phyloP scores from a whole-genome alignment of 2,797 vertebrate species.

The Carcharodon carcharias region DNA sequence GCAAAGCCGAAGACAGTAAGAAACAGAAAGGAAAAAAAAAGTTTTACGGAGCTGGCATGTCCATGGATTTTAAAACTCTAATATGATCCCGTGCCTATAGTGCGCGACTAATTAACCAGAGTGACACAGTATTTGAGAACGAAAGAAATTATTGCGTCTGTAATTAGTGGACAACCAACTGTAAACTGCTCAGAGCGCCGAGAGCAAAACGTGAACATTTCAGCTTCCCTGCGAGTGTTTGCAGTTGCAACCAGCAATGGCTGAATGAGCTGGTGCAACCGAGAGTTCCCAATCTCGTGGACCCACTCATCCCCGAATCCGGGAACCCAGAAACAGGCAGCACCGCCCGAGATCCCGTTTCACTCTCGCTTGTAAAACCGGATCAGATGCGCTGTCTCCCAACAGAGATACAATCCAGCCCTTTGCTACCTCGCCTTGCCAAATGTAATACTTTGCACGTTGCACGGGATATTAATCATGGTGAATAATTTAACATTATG shows the following conservation, averaged over 20 bases:
- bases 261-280: background rate
- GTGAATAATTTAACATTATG: constrained; percentile 5
- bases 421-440: background rate
- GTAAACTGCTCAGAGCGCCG: background rate
- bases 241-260: background rate
- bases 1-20: background rate
- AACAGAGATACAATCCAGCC: background rate
- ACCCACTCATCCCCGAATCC: background rate
- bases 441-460: constrained; percentile 7
- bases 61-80: background rate
- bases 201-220: background rate
- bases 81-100: background rate
- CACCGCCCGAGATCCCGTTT: background rate
- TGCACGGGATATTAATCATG: background rate
- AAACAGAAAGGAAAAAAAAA: background rate
- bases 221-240: background rate
- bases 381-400: background rate
- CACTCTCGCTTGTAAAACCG: background rate
- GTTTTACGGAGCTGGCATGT: background rate
- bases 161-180: background rate
- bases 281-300: background rate
- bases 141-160: background rate
- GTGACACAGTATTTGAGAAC: background rate
- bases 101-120: background rate
- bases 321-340: background rate